phyloP scores from a whole-genome alignment of 1,140 invertebrate species.

The Varroa destructor region DNA sequence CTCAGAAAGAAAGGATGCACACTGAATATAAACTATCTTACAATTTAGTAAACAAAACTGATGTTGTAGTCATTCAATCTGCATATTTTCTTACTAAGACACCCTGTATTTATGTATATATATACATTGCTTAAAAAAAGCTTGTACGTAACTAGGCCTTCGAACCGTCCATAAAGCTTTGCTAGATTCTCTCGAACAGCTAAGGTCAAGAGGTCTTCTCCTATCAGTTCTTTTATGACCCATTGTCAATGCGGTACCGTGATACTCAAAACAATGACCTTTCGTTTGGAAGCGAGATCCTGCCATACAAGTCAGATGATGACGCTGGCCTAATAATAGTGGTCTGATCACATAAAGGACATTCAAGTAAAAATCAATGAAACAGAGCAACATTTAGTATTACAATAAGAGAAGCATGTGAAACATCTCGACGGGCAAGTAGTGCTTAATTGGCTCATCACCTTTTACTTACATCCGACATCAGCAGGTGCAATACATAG shows the following conservation, averaged over 20 bases:
- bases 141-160: background rate
- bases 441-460: too few species aligned
- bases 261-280: conserved; percentile 16
- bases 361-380: background rate
- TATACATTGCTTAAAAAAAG: too few species aligned
- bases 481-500: too few species aligned
- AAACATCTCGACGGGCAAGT: too few species aligned
- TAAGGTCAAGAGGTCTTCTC: background rate
- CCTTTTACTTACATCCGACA: too few species aligned
- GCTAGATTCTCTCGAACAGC: background rate
- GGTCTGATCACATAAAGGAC: conserved; percentile 2
- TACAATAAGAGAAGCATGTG: too few species aligned
- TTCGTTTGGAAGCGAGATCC: conserved; percentile 2
- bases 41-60: background rate
- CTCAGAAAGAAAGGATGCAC: background rate
- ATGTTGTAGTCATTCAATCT: background rate
- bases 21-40: background rate
- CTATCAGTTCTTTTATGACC: conserved; percentile 19
- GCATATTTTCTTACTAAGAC: background rate
- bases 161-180: background rate
- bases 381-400: background rate
- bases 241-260: conserved; percentile 22
- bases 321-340: background rate
- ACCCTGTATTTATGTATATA: background rate
- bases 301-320: background rate